These are phyloP conservation scores for Drosophila anomalata DNA, from an alignment of 2,888 invertebrate genomes.

Conservation along the genomic window DNA sequence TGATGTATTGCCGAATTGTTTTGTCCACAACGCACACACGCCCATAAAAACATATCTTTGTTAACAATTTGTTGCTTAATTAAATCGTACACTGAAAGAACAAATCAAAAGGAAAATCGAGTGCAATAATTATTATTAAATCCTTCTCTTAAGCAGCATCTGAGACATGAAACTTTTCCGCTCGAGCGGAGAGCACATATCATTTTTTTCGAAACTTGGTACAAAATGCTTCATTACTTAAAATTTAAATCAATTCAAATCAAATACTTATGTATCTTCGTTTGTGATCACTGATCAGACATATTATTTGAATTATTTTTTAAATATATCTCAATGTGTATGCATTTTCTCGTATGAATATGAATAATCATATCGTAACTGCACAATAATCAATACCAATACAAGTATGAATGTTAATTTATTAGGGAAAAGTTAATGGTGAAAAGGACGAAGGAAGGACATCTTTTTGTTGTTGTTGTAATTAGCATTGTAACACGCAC, in stretches of 20 bases:
- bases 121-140: conserved; percentile 74
- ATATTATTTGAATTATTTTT: conserved; percentile 17
- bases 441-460: conserved; percentile 3
- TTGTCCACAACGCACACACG: conserved; percentile 28
- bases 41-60: conserved; percentile 61
- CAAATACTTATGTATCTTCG: conserved; percentile 5
- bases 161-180: conserved; percentile 10
- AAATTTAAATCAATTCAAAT: conserved; percentile 7
- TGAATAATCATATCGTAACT: conserved; percentile 69
- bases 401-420: conserved; percentile 38
- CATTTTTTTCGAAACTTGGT: conserved; percentile 44
- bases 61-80: conserved; percentile 52
- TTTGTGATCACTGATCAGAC: conserved; percentile 27
- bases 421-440: conserved; percentile 28
- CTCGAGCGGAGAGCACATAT: conserved; percentile 57
- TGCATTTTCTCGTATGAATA: conserved; percentile 52
- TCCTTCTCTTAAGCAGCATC: conserved; percentile 29
- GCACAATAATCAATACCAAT: conserved; percentile 57
- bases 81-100: conserved; percentile 34
- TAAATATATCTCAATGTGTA: conserved; percentile 18
- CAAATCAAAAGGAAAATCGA: conserved; percentile 56
- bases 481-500: conserved; percentile 41
- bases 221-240: conserved; percentile 37
- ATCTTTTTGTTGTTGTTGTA: conserved; percentile 59
- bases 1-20: conserved; percentile 33